Percentiles rank a stretch among this genome's conserved stretches.
These are phyloP conservation scores for Epirrita christyi DNA, from an alignment of 2,888 invertebrate species.

Conservation along the genomic window DNA sequence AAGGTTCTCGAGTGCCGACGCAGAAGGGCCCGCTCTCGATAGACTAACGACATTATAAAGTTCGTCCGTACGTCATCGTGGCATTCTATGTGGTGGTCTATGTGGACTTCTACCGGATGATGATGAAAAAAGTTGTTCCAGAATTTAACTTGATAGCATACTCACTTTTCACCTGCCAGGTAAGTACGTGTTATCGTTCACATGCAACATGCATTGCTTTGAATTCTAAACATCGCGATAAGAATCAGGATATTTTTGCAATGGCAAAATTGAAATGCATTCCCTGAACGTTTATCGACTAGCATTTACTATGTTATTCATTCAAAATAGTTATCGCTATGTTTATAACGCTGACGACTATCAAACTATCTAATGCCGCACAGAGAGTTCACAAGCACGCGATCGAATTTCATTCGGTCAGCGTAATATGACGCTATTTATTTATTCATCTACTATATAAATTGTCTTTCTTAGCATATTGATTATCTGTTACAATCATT, in stretches of 20 bases:
- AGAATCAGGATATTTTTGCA: slow-evolving; percentile 23
- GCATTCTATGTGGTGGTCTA: no score
- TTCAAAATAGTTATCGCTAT: slow-evolving; percentile 2
- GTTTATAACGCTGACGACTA: slow-evolving; percentile 3
- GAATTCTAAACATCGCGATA: slow-evolving; percentile 22
- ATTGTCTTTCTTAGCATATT: neutral
- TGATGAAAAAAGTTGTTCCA: neutral
- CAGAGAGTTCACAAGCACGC: neutral
- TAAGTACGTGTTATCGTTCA: slow-evolving; percentile 9
- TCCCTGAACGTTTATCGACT: slow-evolving; percentile 10
- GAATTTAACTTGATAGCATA: neutral
- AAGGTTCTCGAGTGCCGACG: no score
- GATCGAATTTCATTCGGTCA: slow-evolving; percentile 14
- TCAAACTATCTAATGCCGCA: slow-evolving; percentile 2
- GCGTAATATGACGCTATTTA: neutral
- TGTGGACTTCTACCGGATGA: no score
- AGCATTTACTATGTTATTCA: no score
- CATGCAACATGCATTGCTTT: neutral
- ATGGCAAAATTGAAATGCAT: slow-evolving; percentile 5
- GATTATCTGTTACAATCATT: neutral
- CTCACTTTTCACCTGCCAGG: neutral
- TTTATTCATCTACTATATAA: neutral
- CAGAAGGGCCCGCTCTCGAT: no score
- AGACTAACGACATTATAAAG: no score
- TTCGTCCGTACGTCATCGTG: no score